These are phyloP conservation scores for Salvelinus alpinus DNA, from an alignment of 2,113 vertebrate genomes.

Conservation along the genomic window DNA sequence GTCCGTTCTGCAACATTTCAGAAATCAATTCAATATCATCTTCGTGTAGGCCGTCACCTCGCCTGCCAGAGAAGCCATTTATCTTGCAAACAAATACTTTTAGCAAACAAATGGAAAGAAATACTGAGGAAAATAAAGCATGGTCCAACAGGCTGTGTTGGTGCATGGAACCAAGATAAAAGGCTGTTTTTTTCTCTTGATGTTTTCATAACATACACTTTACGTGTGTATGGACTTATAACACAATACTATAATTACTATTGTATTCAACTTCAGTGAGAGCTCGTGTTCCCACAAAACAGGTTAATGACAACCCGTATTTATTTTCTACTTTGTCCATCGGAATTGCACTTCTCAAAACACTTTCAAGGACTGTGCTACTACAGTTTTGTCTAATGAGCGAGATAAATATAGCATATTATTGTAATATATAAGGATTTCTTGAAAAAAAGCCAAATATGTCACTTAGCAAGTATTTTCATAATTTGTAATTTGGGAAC, in stretches of 20 bases:
- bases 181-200: not conserved
- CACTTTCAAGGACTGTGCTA: conserved; percentile 68
- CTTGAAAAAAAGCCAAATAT: not conserved
- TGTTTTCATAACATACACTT: conserved; percentile 50
- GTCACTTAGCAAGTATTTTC: too few relatives aligned
- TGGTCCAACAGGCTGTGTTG: conserved; percentile 48
- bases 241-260: conserved; percentile 53
- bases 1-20: conserved; percentile 76
- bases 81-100: conserved; percentile 70
- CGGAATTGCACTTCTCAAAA: conserved; percentile 33
- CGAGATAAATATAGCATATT: conserved; percentile 76
- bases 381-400: conserved; percentile 74
- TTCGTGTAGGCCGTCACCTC: conserved; percentile 80
- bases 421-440: conserved; percentile 73
- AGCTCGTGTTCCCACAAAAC: conserved; percentile 44
- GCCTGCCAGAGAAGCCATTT: conserved; percentile 54
- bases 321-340: conserved; percentile 21
- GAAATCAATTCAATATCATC: conserved; percentile 80
- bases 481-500: not conserved
- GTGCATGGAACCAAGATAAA: conserved; percentile 57
- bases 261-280: conserved; percentile 29
- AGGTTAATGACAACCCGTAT: conserved; percentile 27
- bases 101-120: conserved; percentile 68
- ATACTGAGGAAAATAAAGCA: conserved; percentile 53
- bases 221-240: conserved; percentile 3